Evolutionary conservation across 2,113 vertebrate genomes (phyloP).

Genomic region (Seriola aureovittata): DNA sequence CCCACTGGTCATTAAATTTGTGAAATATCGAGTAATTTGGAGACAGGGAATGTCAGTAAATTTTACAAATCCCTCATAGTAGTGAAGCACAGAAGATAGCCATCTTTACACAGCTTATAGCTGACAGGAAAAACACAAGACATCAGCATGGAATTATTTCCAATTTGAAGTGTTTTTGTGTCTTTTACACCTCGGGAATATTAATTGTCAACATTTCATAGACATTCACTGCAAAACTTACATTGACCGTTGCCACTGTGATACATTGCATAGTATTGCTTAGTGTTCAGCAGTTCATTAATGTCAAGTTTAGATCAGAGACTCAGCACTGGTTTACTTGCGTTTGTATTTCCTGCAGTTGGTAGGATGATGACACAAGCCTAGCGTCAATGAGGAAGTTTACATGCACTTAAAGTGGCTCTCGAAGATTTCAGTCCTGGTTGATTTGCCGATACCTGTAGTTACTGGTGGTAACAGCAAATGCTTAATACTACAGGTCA

Average conservation of each 20-base stretch:
- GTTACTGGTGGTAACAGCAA: too few relatives aligned
- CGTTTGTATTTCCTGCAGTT: neutral
- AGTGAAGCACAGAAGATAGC: neutral
- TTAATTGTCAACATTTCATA: neutral
- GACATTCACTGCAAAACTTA: neutral
- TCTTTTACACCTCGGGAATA: neutral
- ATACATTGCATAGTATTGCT: neutral
- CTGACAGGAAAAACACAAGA: neutral
- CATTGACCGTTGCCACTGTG: neutral
- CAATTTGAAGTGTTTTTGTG: neutral
- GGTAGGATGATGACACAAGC: neutral
- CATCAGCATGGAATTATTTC: neutral
- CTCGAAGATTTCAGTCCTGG: too few relatives aligned
- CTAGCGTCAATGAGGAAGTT: neutral
- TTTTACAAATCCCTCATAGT: neutral
- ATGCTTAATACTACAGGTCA: too few relatives aligned
- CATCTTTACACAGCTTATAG: neutral
- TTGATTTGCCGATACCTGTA: too few relatives aligned
- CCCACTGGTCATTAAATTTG: constrained; percentile 58
- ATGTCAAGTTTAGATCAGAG: neutral
- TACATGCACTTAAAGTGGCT: too few relatives aligned
- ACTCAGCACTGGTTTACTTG: neutral
- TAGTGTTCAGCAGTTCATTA: neutral
- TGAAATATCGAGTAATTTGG: constrained; percentile 1
- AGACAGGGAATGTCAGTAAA: constrained; percentile 25